These are phyloP conservation scores for Thermophis baileyi DNA, from an alignment of 2,113 vertebrate genomes.

Conservation along the genomic window DNA sequence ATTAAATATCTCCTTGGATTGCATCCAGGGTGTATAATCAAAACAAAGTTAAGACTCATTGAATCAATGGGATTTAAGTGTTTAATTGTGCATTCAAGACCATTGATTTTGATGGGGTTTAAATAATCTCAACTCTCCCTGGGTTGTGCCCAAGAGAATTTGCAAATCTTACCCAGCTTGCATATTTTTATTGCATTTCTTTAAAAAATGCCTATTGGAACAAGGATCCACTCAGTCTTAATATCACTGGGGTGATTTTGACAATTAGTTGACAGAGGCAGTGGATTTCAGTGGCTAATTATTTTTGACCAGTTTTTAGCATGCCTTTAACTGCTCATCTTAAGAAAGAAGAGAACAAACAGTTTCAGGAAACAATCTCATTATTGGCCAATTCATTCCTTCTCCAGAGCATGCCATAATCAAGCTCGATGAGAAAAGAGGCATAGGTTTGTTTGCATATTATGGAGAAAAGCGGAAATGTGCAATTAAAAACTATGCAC, in stretches of 20 bases:
- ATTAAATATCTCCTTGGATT: not conserved
- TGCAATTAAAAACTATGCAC: not conserved
- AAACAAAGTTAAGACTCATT: constrained; percentile 8
- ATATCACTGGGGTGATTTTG: constrained; percentile 26
- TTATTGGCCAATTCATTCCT: constrained; percentile 29
- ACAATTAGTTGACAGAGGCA: constrained; percentile 6
- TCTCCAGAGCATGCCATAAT: not conserved
- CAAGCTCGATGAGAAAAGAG: not conserved
- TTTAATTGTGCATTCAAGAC: constrained; percentile 22
- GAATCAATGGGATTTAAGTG: constrained; percentile 19
- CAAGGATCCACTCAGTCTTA: constrained; percentile 8
- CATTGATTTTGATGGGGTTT: constrained; percentile 10
- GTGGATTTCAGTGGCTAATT: not conserved
- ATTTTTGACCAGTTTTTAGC: constrained; percentile 19
- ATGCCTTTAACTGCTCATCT: constrained; percentile 12
- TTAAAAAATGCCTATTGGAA: not conserved
- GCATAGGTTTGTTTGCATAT: not conserved
- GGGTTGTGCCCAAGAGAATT: not conserved
- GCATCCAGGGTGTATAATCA: not conserved
- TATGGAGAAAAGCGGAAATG: not conserved
- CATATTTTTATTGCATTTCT: constrained; percentile 18
- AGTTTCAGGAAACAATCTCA: not conserved
- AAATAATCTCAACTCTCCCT: constrained; percentile 4
- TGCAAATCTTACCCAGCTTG: not conserved
- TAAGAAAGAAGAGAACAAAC: not conserved